These are phyloP conservation scores for Cynodonichthys magdalenae DNA, from an alignment of 2,797 vertebrate species.

Conservation along the genomic window DNA sequence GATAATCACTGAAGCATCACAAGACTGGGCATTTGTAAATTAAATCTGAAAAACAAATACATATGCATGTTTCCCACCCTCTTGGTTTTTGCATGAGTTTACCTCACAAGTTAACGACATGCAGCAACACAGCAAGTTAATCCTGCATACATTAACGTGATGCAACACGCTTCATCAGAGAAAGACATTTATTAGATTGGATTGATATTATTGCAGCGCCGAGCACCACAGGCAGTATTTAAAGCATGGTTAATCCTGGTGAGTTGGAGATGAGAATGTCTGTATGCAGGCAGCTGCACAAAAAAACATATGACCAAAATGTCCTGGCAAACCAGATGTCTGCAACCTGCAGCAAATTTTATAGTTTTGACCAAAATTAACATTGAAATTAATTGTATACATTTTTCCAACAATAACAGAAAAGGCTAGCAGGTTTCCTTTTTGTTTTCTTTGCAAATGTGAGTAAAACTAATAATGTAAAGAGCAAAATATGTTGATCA, in stretches of 20 bases:
- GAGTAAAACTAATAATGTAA: too few relatives aligned
- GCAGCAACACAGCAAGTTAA: slow-evolving; percentile 14
- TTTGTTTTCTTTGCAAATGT: too few relatives aligned
- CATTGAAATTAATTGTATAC: too few relatives aligned
- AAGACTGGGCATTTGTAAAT: slow-evolving; percentile 48
- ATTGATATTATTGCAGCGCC: slow-evolving; percentile 22
- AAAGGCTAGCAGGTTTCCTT: too few relatives aligned
- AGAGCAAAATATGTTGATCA: too few relatives aligned
- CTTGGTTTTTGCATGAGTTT: neutral
- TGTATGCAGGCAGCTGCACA: slow-evolving; percentile 24
- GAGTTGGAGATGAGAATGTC: slow-evolving; percentile 4
- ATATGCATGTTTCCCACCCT: neutral
- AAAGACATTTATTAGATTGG: slow-evolving; percentile 37
- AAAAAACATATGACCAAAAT: neutral
- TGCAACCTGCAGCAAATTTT: too few relatives aligned
- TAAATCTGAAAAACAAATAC: slow-evolving; percentile 26
- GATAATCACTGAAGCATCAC: slow-evolving; percentile 58
- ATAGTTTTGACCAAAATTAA: too few relatives aligned
- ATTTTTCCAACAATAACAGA: too few relatives aligned
- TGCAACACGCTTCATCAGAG: slow-evolving; percentile 23
- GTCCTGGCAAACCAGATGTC: neutral
- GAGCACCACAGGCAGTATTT: slow-evolving; percentile 27
- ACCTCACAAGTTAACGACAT: slow-evolving; percentile 22
- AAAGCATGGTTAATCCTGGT: slow-evolving; percentile 25
- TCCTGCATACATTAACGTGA: slow-evolving; percentile 24